These are phyloP conservation scores for Zosterops pallidus DNA, from an alignment of 2,113 vertebrate species.

Conservation along the genomic window DNA sequence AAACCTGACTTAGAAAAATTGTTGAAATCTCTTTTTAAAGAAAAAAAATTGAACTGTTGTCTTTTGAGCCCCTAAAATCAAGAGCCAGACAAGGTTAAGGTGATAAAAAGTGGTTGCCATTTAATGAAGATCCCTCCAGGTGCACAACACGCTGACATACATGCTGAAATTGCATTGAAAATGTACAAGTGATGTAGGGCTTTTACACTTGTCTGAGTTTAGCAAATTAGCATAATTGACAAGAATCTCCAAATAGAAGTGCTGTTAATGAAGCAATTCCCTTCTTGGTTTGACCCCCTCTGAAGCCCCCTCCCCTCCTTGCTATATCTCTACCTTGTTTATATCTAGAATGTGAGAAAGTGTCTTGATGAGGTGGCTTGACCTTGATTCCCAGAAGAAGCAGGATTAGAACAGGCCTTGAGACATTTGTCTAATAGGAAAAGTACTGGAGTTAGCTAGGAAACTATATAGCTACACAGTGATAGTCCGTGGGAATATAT, in stretches of 20 bases:
- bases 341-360: neutral
- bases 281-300: neutral
- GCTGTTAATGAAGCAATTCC: neutral
- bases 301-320: neutral
- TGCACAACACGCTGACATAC: fast-evolving
- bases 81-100: neutral
- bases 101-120: neutral
- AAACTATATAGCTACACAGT: neutral
- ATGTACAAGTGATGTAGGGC: neutral
- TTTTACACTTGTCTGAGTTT: neutral
- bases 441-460: neutral
- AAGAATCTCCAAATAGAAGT: neutral
- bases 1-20: neutral
- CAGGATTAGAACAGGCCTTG: neutral
- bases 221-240: neutral
- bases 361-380: neutral
- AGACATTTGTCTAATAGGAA: neutral
- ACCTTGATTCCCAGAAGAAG: neutral
- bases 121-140: neutral
- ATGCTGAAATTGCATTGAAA: neutral
- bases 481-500: neutral
- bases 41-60: neutral
- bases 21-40: neutral
- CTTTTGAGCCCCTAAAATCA: neutral
- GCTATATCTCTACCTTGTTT: neutral